Base-by-base conservation (phyloP, 1,140 invertebrate species). In the Ceratoteleas bidentatus region DNA sequence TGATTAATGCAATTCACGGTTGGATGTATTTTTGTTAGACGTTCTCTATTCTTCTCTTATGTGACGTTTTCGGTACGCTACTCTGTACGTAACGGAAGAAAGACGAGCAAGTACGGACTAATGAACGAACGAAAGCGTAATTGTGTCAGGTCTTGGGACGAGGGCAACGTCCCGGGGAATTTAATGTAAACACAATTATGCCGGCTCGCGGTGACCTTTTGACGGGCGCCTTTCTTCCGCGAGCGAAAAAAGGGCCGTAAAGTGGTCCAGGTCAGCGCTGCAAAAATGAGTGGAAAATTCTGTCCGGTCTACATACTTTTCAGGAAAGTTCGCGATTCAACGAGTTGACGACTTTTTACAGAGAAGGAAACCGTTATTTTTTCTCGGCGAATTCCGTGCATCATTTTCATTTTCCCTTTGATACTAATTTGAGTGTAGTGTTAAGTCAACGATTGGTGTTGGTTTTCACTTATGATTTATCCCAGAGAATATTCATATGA, bases 291-390 rank as follows among this genome's bases (percentile, higher is more conserved):
- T 74, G 77, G 66, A 61, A 73, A 74, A 43, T 57, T 61, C 16
- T 68, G 69, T 80, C 56, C 47, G 69, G 56, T 68, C 64, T 69
- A 74, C 69, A 80, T 80, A 73, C 68, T 73, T 73, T 79, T 66
- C 68, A 68, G 68, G 68, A 79, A 79, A 78, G 66, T 78, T 78
- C 24, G 50, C 60, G 6, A 43, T 57, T 36, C 32, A 36, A 75
- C 62, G 38, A 34, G 47, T 75, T 75, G 52, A 56, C 15, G 49
- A n/a, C 49, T 77, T 69, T 69, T 57, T 64, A 13, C 24, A 3
- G 5, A 15, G 52, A 60, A 36, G 47, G 47, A 68, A 47, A 61
- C 50, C 47, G 36, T 70, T 50, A 50, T 70, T 33, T 33, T 33
- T 53, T 15, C 33, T 33, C 10, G 10, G 32, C 32, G 9, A 33